Base-by-base conservation (phyloP, 2,888 invertebrate species). In the Rhodophaea formosa region DNA sequence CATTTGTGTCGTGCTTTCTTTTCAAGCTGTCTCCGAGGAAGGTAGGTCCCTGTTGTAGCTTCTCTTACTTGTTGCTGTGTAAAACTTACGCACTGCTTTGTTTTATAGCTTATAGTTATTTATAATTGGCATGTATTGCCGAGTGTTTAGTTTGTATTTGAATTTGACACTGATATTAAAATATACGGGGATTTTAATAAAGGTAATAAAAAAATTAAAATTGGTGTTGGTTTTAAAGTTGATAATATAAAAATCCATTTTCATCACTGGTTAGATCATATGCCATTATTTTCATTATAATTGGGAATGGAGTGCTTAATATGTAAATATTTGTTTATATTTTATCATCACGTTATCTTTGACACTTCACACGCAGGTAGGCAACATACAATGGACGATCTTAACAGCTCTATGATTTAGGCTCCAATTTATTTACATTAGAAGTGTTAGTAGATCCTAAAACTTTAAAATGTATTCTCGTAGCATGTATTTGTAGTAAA, bases 11-110 rank as follows among this genome's bases (percentile, higher is more conserved):
- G 70, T 71, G 69, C 62, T 65, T 61, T 67, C 66, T 66, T 68
- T 66, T 65, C 66, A 81, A 66, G 81, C 82, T 76, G 82, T 69
- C 79, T 80, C 68, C 80, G 63, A 64, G 57, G 59, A 86, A 89
- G 89, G 89, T 89, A 89, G 88, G 88, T 88, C 75, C 75, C 58
- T 67, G 68, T 65, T 69, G 67, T 72, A 63, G 76, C 80, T 79
- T 79, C 68, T 71, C 66, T 67, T 67, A 64, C 76, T 72, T 75
- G 59, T 72, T 68, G 80, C 79, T 80, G 58, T 69, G 51, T 73
- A 62, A 56, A 65, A 62, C 59, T 58, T 64, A 71, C 69, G 68
- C 66, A 72, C 67, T 61, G 76, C 77, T 78, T 79, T 71, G 64
- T 70, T 62, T 59, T 63, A 72, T 74, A 69, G 78, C 78, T 77